A percentile compares a stretch with the other conserved stretches of the same genome.
phyloP scores from a whole-genome alignment of 1,140 invertebrate genomes.

The Thaumatotibia leucotreta region DNA sequence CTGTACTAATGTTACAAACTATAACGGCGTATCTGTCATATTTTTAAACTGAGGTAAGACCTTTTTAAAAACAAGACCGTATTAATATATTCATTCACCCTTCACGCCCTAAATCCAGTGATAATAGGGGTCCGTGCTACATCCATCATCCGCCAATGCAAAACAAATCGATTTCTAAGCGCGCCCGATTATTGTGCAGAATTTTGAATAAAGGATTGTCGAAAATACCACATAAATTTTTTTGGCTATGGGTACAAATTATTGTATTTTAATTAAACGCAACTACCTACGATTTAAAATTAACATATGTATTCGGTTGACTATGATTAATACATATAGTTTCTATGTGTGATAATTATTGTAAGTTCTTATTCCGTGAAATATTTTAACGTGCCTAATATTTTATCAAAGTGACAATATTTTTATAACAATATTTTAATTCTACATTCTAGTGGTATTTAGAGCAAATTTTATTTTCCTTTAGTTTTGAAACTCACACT shows the following conservation, averaged over 20 bases:
- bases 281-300: neutral
- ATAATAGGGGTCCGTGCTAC: slow-evolving; percentile 40
- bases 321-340: neutral
- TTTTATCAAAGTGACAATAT: too few relatives aligned
- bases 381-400: too few relatives aligned
- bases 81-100: slow-evolving; percentile 71
- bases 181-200: slow-evolving; percentile 37
- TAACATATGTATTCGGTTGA: neutral
- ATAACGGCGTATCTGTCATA: neutral
- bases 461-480: too few relatives aligned
- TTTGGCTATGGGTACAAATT: neutral
- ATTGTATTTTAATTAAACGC: slow-evolving; percentile 1
- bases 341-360: too few relatives aligned
- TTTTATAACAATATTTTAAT: too few relatives aligned
- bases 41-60: neutral
- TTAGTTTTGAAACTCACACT: too few relatives aligned
- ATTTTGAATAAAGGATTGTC: slow-evolving; percentile 1
- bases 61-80: neutral
- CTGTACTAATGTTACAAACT: neutral
- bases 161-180: slow-evolving; percentile 61
- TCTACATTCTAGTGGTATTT: too few relatives aligned
- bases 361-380: too few relatives aligned
- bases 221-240: neutral
- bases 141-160: slow-evolving; percentile 58
- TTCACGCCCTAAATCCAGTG: slow-evolving; percentile 62